phyloP scores from a whole-genome alignment of 2,797 vertebrate species.

The Lepus oiostolus region DNA sequence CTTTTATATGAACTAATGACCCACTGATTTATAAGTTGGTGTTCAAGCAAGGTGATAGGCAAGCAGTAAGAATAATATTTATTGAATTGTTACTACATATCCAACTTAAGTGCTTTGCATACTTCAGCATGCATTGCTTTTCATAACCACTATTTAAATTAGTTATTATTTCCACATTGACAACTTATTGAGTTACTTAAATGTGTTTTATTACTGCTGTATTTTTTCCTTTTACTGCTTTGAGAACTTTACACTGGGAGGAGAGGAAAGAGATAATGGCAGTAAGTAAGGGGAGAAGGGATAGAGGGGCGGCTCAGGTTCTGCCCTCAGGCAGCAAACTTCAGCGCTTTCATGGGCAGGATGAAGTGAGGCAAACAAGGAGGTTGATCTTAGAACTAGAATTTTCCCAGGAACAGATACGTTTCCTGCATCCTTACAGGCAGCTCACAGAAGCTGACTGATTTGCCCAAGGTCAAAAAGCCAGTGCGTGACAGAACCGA shows the following conservation, averaged over 20 bases:
- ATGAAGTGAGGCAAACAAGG: neutral
- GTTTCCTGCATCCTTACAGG: neutral
- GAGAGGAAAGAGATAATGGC: neutral
- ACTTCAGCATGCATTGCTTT: conserved; percentile 21
- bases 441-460: neutral
- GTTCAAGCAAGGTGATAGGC: neutral
- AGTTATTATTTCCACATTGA: neutral
- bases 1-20: neutral
- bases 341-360: neutral
- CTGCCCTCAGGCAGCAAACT: neutral
- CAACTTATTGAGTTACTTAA: conserved; percentile 18
- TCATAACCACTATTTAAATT: conserved; percentile 16
- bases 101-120: neutral
- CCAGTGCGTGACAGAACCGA: neutral
- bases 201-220: neutral
- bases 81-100: neutral
- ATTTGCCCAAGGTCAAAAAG: conserved; percentile 12
- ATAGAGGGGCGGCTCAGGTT: neutral
- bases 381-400: neutral
- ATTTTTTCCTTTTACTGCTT: conserved; percentile 1
- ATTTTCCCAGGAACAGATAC: neutral
- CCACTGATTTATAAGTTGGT: neutral
- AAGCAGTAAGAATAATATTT: neutral
- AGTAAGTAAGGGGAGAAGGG: neutral
- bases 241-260: neutral